Conservation (phyloP, 1,140 invertebrate species). For the Tetramorium parvispinum region DNA sequence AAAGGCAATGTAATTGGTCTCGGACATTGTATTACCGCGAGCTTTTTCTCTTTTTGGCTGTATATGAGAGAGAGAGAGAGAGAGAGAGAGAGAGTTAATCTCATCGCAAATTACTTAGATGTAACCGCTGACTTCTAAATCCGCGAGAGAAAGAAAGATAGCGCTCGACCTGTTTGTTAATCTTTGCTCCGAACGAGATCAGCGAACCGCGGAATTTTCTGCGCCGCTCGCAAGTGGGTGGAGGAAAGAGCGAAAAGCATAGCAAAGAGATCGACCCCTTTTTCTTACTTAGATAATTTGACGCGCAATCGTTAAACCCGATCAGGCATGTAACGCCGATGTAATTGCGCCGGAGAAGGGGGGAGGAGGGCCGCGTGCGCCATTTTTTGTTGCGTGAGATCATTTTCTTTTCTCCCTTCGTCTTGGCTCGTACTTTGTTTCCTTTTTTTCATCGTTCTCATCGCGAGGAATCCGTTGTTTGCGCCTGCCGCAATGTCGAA, state of each 20-base stretch:
- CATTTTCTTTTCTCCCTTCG: constrained; percentile 62
- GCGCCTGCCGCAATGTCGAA: background rate
- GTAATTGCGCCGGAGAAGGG: constrained; percentile 53
- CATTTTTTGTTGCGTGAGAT: constrained; percentile 65
- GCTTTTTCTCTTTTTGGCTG: background rate
- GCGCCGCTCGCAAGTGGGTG: background rate
- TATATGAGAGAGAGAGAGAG: background rate
- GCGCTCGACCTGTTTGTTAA: constrained; percentile 1
- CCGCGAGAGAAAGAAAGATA: background rate
- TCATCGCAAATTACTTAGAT: constrained; percentile 9
- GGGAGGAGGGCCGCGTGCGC: background rate
- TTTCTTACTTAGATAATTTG: constrained; percentile 49
- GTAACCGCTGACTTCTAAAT: constrained; percentile 26
- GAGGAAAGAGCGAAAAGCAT: background rate
- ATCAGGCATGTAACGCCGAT: constrained; percentile 54
- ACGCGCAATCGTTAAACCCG: constrained; percentile 61
- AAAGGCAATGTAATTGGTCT: constrained; percentile 1
- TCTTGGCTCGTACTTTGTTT: constrained; percentile 44
- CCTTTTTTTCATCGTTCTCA: background rate
- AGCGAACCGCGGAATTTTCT: constrained; percentile 47
- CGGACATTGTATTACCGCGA: background rate
- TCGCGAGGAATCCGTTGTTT: constrained; percentile 48
- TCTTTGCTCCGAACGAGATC: constrained; percentile 10
- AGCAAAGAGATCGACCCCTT: constrained; percentile 21
- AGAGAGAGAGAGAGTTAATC: constrained; percentile 6